phyloP scores from a whole-genome alignment of 1,140 invertebrate species.

The Telenomus remus region DNA sequence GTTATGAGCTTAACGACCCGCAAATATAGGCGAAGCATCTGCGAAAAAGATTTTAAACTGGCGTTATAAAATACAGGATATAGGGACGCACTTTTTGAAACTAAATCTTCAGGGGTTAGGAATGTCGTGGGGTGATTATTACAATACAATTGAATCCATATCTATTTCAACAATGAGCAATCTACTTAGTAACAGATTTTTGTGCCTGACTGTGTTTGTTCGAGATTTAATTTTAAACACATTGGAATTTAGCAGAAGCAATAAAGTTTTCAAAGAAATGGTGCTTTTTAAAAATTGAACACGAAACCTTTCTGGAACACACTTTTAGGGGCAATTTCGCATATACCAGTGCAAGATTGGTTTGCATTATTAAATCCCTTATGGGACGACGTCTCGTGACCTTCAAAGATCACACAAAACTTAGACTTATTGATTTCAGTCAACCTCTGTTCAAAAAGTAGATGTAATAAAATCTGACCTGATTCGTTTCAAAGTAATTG shows the following conservation, averaged over 20 bases:
- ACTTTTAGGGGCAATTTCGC: conserved; percentile 71
- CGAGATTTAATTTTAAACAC: too few species aligned
- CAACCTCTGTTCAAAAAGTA: conserved; percentile 20
- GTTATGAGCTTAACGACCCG: conserved; percentile 20
- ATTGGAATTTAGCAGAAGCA: conserved; percentile 50
- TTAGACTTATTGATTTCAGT: conserved; percentile 62
- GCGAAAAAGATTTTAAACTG: conserved; percentile 29
- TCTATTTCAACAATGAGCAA: too few species aligned
- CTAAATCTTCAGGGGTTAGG: conserved; percentile 5
- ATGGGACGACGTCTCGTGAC: conserved; percentile 63
- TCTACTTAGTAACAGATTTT: conserved; percentile 16
- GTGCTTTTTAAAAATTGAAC: conserved; percentile 67
- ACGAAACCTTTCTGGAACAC: conserved; percentile 66
- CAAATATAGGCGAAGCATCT: conserved; percentile 5
- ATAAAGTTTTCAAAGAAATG: conserved; percentile 60
- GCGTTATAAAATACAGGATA: conserved; percentile 28
- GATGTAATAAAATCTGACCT: conserved; percentile 38
- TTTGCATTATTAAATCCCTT: conserved; percentile 70
- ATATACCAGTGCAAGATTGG: conserved; percentile 65
- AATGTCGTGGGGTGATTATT: conserved; percentile 33
- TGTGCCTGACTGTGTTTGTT: too few species aligned
- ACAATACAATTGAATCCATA: conserved; percentile 31
- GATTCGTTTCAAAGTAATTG: conserved; percentile 11
- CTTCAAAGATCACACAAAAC: conserved; percentile 57
- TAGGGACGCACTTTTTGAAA: conserved; percentile 9